Conservation (phyloP, 2,888 invertebrate species). For the Lithophane ornitopus region DNA sequence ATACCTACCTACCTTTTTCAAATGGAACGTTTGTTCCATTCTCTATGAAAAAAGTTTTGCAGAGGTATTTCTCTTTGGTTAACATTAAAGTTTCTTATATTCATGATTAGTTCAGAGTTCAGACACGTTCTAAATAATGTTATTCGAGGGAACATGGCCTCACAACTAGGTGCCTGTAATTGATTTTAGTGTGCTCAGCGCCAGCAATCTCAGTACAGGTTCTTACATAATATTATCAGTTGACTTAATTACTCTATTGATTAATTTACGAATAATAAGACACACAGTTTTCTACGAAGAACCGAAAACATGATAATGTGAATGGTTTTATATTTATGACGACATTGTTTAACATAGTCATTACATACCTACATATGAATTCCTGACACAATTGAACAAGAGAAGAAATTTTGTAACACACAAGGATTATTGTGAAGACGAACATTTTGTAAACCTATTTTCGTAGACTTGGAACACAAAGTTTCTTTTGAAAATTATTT, state of each 20-base stretch:
- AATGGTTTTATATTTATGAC: not conserved
- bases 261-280: conserved; percentile 3
- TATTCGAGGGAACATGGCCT: not conserved
- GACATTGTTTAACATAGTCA: not conserved
- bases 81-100: conserved; percentile 1
- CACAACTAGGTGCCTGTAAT: not conserved
- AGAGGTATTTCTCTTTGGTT: not conserved
- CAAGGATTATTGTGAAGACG: conserved; percentile 2
- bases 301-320: not conserved
- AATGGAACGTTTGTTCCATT: conserved; percentile 18
- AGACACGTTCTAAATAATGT: not conserved
- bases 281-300: not conserved
- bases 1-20: conserved; percentile 14
- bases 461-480: conserved; percentile 16
- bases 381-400: too few relatives aligned
- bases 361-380: conserved; percentile 12
- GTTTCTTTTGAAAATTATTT: conserved; percentile 29
- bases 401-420: conserved; percentile 10
- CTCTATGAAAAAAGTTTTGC: not conserved
- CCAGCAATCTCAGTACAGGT: not conserved
- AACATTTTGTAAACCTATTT: conserved; percentile 16
- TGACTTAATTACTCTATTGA: conserved; percentile 12
- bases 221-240: not conserved
- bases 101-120: not conserved
- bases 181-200: not conserved